Conservation (phyloP, 2,888 invertebrate species). For the Tribolium freemani region DNA sequence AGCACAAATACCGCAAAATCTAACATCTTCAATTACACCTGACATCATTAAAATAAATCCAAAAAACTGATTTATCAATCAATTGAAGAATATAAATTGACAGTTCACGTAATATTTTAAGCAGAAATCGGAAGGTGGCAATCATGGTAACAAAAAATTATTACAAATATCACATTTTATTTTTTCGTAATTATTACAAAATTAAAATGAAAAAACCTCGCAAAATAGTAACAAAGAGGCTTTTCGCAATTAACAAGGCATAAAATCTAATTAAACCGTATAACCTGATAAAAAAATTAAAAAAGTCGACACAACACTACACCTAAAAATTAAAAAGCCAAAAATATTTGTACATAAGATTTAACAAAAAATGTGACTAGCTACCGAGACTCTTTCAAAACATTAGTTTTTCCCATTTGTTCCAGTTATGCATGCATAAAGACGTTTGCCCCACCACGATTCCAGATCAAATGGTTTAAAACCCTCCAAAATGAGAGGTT, state of each 20-base stretch:
- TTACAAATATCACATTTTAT: slow-evolving; percentile 38
- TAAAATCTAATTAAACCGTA: slow-evolving; percentile 26
- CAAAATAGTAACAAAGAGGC: slow-evolving; percentile 33
- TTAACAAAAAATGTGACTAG: slow-evolving; percentile 29
- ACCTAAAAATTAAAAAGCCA: slow-evolving; percentile 7
- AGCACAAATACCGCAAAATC: neutral
- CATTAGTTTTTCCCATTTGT: slow-evolving; percentile 63
- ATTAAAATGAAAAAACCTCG: slow-evolving; percentile 20
- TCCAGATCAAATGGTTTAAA: slow-evolving; percentile 93
- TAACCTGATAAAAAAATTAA: slow-evolving; percentile 20
- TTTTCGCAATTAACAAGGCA: slow-evolving; percentile 22
- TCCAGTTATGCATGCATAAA: slow-evolving; percentile 88
- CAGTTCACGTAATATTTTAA: slow-evolving; percentile 3
- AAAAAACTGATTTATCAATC: slow-evolving; percentile 1
- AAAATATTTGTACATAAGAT: slow-evolving; percentile 24
- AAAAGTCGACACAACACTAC: neutral
- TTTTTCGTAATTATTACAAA: slow-evolving; percentile 12
- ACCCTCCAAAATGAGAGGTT: slow-evolving; percentile 76
- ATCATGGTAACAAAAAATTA: slow-evolving; percentile 7
- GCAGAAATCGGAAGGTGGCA: neutral
- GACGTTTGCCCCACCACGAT: slow-evolving; percentile 90
- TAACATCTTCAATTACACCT: slow-evolving; percentile 32
- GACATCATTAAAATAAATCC: slow-evolving; percentile 13
- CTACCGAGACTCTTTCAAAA: neutral
- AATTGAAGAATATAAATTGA: neutral